These are phyloP conservation scores for Psammodynastes pulverulentus DNA, from an alignment of 2,113 vertebrate genomes.

Conservation along the genomic window DNA sequence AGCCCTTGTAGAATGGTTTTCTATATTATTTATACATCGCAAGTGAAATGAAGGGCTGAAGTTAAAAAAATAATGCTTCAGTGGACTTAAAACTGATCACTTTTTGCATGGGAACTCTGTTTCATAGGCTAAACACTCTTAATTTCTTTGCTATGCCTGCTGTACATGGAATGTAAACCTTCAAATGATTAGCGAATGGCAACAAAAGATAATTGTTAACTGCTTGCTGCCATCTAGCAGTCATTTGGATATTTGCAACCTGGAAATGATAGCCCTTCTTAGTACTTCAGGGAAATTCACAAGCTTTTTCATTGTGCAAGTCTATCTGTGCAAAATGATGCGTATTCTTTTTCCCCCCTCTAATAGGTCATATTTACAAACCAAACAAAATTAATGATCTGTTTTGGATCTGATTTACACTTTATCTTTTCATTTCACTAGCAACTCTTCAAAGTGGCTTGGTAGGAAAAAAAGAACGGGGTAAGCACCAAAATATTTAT, in stretches of 20 bases:
- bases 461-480: conserved; percentile 70
- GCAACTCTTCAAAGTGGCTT: conserved; percentile 73
- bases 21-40: background rate
- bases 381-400: background rate
- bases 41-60: background rate
- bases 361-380: background rate
- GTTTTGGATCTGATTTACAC: background rate
- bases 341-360: background rate
- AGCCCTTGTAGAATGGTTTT: background rate
- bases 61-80: background rate
- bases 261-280: background rate
- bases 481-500: conserved; percentile 45
- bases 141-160: background rate
- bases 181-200: background rate
- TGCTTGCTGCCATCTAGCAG: background rate
- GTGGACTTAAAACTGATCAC: background rate
- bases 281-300: background rate
- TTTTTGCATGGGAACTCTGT: background rate
- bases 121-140: background rate
- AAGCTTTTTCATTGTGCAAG: background rate
- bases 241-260: background rate
- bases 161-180: background rate
- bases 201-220: background rate
- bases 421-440: conserved; percentile 37
- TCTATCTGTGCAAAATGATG: background rate